Base-by-base conservation (phyloP, 2,113 vertebrate species). In the Terrapene triunguis region DNA sequence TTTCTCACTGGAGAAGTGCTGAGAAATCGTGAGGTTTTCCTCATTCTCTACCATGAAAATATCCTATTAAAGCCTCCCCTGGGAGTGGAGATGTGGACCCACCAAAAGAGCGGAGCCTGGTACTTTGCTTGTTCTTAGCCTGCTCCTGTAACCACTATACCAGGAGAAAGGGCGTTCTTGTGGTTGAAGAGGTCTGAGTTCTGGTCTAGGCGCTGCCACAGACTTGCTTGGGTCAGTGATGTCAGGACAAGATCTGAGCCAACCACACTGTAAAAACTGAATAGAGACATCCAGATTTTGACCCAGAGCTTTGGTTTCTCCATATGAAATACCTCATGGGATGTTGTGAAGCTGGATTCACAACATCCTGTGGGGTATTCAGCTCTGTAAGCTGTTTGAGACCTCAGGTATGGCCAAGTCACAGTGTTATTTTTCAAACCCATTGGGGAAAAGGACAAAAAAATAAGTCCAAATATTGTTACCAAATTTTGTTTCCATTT, bases 11-110 rank as follows among this genome's bases (percentile, higher is more conserved):
- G 55, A 57, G 25, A 57, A 57, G 25, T 35, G 32, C 59, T 35
- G 8, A 74, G 55, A 62, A 82, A 80, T 22, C 1, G 8, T 0
- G 0, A 50, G 0, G 0, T 27, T 80, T 82, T 55, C 17, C 79
- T 38, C 6, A 3, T n/a, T 88, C 14, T 35, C 74, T 74, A 25
- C 81, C 65, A 25, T 79, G 51, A 79, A 92, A 50, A 0, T 9
- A 27, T 27, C 57, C 32, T 32, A 65, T 65, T 65, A 17, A 65
- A 65, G 32, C 32, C 32, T 35, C 32, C 32, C 7, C 6, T 7
- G 59, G 5, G 27, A 11, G 27, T 65, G 29, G 59, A 65, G 32
- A 65, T 35, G 59, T 35, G 32, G 9, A 25, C 10, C 27, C 57
- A 27, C 57, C 57, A 12, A 59, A 59, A 59, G 57, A 59, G 53